These are phyloP conservation scores for Holothuria scabra DNA, from an alignment of 53 echinoderm and acorn worm species.

Conservation along the genomic window DNA sequence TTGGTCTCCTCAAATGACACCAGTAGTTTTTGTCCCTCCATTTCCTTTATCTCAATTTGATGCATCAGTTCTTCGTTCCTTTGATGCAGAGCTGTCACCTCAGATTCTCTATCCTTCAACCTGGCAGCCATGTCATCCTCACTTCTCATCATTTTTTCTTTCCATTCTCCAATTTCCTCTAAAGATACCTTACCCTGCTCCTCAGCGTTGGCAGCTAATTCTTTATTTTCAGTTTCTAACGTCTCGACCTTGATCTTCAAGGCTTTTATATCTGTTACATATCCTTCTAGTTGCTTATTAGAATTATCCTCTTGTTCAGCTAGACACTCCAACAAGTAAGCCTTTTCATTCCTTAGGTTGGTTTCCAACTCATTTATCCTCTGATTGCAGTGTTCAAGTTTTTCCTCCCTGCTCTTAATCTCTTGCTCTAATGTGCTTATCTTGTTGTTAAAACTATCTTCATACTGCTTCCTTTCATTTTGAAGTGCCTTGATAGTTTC, in stretches of 20 bases:
- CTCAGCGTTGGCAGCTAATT: background rate
- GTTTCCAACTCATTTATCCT: slow-evolving; percentile 43
- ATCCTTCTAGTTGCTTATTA: slow-evolving; percentile 31
- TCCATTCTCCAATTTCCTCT: slow-evolving; percentile 10
- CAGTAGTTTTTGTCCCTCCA: background rate
- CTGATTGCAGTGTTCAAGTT: slow-evolving; percentile 21
- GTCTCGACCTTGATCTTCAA: background rate
- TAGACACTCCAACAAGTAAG: slow-evolving; percentile 50
- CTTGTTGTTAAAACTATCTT: slow-evolving; percentile 21
- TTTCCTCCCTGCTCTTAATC: slow-evolving; percentile 22
- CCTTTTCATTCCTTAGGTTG: slow-evolving; percentile 45
- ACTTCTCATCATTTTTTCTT: background rate
- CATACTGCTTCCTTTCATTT: slow-evolving; percentile 19
- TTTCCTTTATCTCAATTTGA: slow-evolving; percentile 15
- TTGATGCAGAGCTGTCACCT: background rate
- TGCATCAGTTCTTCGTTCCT: slow-evolving; percentile 12
- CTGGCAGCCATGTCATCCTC: slow-evolving; percentile 14
- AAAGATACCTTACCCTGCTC: background rate
- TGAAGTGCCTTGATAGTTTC: slow-evolving; percentile 13
- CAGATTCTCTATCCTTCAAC: background rate
- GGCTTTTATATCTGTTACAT: slow-evolving; percentile 12
- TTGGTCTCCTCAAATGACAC: background rate
- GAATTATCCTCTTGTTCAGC: slow-evolving; percentile 60
- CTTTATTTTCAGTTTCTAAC: slow-evolving; percentile 14
- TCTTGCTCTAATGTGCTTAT: background rate